Evolutionary conservation across 1,140 invertebrate species (phyloP), one percentile per base, ranked within the genome.

Genomic region (Leptinotarsa texana): DNA sequence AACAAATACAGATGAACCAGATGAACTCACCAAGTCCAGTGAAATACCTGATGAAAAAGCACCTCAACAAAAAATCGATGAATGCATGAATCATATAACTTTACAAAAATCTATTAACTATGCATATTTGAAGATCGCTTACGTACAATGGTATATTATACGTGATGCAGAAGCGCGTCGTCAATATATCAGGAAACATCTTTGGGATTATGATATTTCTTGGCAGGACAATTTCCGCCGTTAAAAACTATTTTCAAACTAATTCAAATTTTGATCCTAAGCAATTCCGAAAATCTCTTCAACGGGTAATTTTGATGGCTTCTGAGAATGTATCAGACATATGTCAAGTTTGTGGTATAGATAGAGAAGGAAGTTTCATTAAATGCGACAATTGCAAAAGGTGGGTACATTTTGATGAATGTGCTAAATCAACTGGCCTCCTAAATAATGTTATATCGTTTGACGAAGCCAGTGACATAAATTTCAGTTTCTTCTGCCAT

Each of bases 401-500:
- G 51, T 57, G 11, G 51, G n/a, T n/a, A 57, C 51, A 57, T 57
- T 57, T 57, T 1, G 51, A 57, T 57, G n/a, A 1, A n/a, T 57
- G 51, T 57, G 51, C 51, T 17, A 57, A 57, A 57, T n/a, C 15
- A 57, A 17, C 13, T 57, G 51, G 51, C 15, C 51, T 57, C 13
- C 6, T 57, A n/a, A 13, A 57, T 57, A 4, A n/a, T n/a, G 51
- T 15, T 15, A 13, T 57, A 57, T 17, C 51, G n/a, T 57, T 57
- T n/a, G 51, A 57, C n/a, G 17, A 57, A 6, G 51, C 51, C 51
- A 57, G 51, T 57, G 51, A 57, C 15, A n/a, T 15, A 57, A 57
- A 57, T 57, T 57, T 57, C n/a, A 57, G n/a, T 57, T 57, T 57
- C n/a, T 13, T 57, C n/a, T 57, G 51, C n/a, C n/a, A 57, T n/a